A percentile compares a stretch with the other conserved stretches of the same genome.
These are phyloP conservation scores for Leuciscus waleckii DNA, from an alignment of 2,797 vertebrate species.

Conservation along the genomic window DNA sequence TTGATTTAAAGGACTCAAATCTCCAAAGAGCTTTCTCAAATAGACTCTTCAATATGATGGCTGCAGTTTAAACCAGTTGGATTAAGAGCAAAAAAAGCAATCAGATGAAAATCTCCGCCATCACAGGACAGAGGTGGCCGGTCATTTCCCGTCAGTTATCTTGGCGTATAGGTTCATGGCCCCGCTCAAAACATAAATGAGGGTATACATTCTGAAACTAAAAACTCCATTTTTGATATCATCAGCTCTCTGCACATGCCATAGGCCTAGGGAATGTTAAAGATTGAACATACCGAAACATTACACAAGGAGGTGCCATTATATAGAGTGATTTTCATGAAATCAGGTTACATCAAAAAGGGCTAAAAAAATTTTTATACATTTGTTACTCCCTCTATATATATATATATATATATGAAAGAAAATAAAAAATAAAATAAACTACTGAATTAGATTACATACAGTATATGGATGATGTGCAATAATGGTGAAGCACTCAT, in stretches of 20 bases:
- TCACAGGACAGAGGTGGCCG: slow-evolving; percentile 34
- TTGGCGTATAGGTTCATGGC: slow-evolving; percentile 30
- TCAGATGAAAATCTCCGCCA: slow-evolving; percentile 39
- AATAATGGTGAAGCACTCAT: neutral
- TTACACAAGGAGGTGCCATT: slow-evolving; percentile 19
- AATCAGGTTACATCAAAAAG: neutral
- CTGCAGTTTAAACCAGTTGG: slow-evolving; percentile 33
- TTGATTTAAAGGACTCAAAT: slow-evolving; percentile 5
- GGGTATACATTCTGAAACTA: slow-evolving; percentile 1
- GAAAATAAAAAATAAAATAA: too few species aligned
- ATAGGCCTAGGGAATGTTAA: neutral
- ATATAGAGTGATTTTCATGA: neutral
- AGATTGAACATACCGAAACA: slow-evolving; percentile 6
- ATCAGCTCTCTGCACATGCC: neutral
- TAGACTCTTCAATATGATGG: slow-evolving; percentile 25
- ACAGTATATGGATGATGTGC: too few species aligned
- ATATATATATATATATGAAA: too few species aligned
- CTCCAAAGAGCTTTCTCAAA: slow-evolving; percentile 21
- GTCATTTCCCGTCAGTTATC: slow-evolving; percentile 46
- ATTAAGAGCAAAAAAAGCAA: slow-evolving; percentile 47
- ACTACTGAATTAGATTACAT: neutral
- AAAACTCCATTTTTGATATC: neutral
- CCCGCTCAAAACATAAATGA: slow-evolving; percentile 32
- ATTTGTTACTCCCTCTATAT: too few species aligned
- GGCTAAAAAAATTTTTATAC: neutral